Base-by-base conservation (phyloP, 2,888 invertebrate species). In the Drosophila nr. medialis region DNA sequence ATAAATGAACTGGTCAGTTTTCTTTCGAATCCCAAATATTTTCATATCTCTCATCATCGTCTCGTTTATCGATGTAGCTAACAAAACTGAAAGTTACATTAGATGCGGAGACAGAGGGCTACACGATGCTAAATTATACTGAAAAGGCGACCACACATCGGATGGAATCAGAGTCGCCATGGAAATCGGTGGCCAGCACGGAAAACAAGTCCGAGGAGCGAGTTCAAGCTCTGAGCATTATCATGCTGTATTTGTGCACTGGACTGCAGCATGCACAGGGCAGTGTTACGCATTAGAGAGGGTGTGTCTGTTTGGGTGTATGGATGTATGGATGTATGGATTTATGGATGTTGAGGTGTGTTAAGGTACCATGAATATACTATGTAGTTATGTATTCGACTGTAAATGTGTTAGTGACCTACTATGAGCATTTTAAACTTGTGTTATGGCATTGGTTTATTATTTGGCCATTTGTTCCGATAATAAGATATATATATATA, bases 241-340 rank as follows among this genome's bases (percentile, higher is more conserved):
- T 99, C 77, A 97, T 99, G 96, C 94, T 99, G 79, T 98, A 99
- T 93, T 97, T 98, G 93, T 99, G 98, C 93, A 97, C 98, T 5
- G 99, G 98, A 4, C 95, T 99, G 69, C 98, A 99, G 91, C 91
- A 92, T 80, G 93, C 93, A 27, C 93, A 93, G 82, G 92, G 92
- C 18, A 91, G 91, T 34, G 91, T 91, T 24, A 74, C 83, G 56
- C 90, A 90, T 62, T 92, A 87, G 86, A 51, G 36, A 11, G 38
- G 27, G 29, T 6, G n/a, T 27, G 49, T 18, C 18, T 36, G 54
- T 27, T 10, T 27, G 3, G 21, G 2, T 13, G 13, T 30, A 6
- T 32, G 15, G 32, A 8, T 21, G 54, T 18, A 5, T 36, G 24
- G 34, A 4, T 30, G 30, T 10, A 6, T 32, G 15, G 32, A 8